A percentile compares a stretch with the other conserved stretches of the same genome.
Evolutionary conservation across 53 echinoderm and acorn worm species (phyloP).

Genomic region (Hippasteria phrygiana): DNA sequence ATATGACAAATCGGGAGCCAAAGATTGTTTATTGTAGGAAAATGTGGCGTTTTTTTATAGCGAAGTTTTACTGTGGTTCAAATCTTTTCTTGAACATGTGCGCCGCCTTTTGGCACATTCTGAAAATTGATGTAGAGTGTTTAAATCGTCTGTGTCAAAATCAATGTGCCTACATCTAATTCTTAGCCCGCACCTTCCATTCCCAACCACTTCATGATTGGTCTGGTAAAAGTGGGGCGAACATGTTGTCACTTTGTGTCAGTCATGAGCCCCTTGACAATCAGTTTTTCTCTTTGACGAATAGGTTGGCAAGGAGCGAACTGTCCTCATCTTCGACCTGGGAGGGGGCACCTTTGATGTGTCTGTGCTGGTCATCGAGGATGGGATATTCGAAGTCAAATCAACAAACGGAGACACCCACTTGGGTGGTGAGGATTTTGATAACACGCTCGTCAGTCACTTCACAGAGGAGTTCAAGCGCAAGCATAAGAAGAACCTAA

Average conservation of each 20-base stretch:
- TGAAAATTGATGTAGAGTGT: constrained; percentile 16
- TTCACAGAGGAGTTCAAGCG: constrained; percentile 92
- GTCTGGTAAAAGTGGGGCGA: background rate
- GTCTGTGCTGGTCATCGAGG: constrained; percentile 93
- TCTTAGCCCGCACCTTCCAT: background rate
- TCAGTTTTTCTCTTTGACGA: background rate
- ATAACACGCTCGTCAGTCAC: constrained; percentile 90
- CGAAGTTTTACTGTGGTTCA: too few relatives aligned
- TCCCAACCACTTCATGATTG: background rate
- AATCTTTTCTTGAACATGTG: too few relatives aligned
- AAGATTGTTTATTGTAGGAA: too few relatives aligned
- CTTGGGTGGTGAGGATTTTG: constrained; percentile 97
- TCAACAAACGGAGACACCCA: constrained; percentile 96
- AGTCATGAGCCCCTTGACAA: background rate
- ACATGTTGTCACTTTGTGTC: background rate
- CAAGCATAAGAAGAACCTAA: constrained; percentile 97
- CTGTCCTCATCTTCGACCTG: constrained; percentile 96
- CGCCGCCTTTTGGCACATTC: background rate
- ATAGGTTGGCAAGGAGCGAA: constrained; percentile 86
- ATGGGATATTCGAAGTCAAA: constrained; percentile 98
- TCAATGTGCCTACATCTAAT: constrained; percentile 6
- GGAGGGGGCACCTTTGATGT: constrained; percentile 99
- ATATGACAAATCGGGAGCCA: too few relatives aligned
- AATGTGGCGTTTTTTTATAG: too few relatives aligned
- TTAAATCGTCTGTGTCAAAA: background rate